Percentiles rank a stretch among this genome's conserved stretches.
Evolutionary conservation across 2,888 invertebrate genomes (phyloP).

Genomic region (Folsomia manolachei): DNA sequence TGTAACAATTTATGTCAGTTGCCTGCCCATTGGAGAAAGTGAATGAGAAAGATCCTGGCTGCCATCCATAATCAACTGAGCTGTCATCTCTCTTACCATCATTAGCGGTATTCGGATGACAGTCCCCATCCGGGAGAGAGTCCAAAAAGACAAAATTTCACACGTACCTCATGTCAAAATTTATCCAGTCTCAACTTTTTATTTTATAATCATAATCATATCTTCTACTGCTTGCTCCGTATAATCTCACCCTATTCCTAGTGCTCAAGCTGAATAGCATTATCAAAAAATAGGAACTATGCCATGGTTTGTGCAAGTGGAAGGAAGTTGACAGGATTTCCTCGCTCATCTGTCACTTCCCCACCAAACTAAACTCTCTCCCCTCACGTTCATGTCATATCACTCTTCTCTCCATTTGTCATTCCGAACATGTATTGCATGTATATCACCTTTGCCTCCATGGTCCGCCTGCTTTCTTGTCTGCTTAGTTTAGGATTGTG

Average conservation of each 20-base stretch:
- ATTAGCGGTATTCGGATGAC: too few species aligned
- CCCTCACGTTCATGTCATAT: constrained; percentile 1
- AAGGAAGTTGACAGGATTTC: constrained; percentile 13
- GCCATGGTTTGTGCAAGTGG: too few species aligned
- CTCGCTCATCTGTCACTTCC: neutral
- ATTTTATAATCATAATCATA: constrained; percentile 21
- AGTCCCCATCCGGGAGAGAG: constrained; percentile 30
- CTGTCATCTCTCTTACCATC: constrained; percentile 46
- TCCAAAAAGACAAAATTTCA: constrained; percentile 39
- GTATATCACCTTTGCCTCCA: too few species aligned
- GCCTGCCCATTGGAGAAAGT: constrained; percentile 21
- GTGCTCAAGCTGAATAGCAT: too few species aligned
- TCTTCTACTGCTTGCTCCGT: neutral
- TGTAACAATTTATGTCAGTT: constrained; percentile 48
- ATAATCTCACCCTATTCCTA: too few species aligned
- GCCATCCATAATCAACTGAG: constrained; percentile 41
- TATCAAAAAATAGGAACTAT: too few species aligned
- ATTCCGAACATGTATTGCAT: neutral
- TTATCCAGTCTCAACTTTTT: constrained; percentile 32
- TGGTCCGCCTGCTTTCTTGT: too few species aligned
- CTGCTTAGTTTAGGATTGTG: too few species aligned
- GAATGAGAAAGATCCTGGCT: constrained; percentile 26
- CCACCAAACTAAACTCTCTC: constrained; percentile 7
- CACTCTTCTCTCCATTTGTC: constrained; percentile 9
- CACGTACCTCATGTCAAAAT: constrained; percentile 50